Percentiles rank a stretch among this genome's conserved stretches.
These are phyloP conservation scores for Battus philenor DNA, from an alignment of 1,140 invertebrate genomes.

Conservation along the genomic window DNA sequence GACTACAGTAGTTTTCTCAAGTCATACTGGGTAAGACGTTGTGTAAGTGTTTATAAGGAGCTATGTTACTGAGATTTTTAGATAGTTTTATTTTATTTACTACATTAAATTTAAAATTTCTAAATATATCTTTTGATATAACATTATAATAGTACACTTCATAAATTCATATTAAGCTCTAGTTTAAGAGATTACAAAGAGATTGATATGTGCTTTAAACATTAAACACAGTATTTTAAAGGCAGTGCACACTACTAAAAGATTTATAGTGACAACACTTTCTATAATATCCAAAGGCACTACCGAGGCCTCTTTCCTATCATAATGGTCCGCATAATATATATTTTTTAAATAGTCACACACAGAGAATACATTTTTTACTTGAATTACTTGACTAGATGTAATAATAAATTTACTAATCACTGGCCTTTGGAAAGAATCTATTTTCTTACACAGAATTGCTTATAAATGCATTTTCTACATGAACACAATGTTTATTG, in stretches of 20 bases:
- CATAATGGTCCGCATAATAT: constrained; percentile 54
- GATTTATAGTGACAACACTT: neutral
- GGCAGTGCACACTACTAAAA: constrained; percentile 26
- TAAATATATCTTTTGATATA: too few relatives aligned
- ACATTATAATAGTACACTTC: constrained; percentile 2
- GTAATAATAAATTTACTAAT: too few relatives aligned
- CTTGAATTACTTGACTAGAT: constrained; percentile 8
- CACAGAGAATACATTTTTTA: neutral
- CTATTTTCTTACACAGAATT: too few relatives aligned
- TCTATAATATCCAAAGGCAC: constrained; percentile 58
- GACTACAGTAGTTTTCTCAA: too few relatives aligned
- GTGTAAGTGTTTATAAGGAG: too few relatives aligned
- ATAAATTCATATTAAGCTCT: constrained; percentile 16
- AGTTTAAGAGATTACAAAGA: constrained; percentile 9
- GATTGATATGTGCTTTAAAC: constrained; percentile 22
- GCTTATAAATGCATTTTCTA: neutral
- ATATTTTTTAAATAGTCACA: constrained; percentile 12
- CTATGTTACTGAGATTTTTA: too few relatives aligned
- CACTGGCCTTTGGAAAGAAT: too few relatives aligned
- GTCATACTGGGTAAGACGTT: too few relatives aligned
- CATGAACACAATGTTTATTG: neutral
- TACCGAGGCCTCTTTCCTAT: constrained; percentile 63
- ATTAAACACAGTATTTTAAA: constrained; percentile 37
- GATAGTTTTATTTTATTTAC: too few relatives aligned
- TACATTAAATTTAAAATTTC: too few relatives aligned